Base-by-base conservation (phyloP, 92 coral and sea anemone genomes). In the Umimayanthus chanpuru region DNA sequence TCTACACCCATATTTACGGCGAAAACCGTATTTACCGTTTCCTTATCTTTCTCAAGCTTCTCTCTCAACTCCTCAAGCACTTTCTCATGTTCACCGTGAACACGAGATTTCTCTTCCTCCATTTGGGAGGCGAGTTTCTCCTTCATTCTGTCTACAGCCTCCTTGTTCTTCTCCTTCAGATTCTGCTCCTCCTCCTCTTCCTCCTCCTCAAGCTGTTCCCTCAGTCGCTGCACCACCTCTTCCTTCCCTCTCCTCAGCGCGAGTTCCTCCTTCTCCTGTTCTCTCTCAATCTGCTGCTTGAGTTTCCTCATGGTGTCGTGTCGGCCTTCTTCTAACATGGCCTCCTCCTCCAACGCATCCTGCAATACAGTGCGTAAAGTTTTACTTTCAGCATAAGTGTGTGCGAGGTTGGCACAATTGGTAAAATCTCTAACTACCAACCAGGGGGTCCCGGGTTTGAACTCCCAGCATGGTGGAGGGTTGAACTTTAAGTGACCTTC, bases 291-390 rank as follows among this genome's bases (percentile, higher is more conserved):
- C 85, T 95, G 91, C 11, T 76, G 89, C 43, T 90, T 92, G 39
- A 94, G 81, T 90, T 95, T 97, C 25, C 98, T 91, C 89, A 97
- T 83, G 15, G 98, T 98, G 44, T 97, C 98, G 77, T 94, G 92
- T 44, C 94, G 96, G 39, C 99, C 99, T 74, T 97, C 98, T 55
- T 94, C 96, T 6, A 97, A 91, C 95, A 91, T 94, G 66, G 99
- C 98, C 88, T 97, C 99, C 85, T 97, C 99, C 66, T 97, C 99
- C 68, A 97, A 86, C 4, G 98, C 94, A 47, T 97, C 99, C 77
- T 83, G 68, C n/a, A 61, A 61, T 20, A 12, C 58, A 21, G n/a
- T 11, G 6, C 2, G 38, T 9, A 67, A 18, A 5, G 18, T 67
- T 6, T 16, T 12, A 6, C 28, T 65, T 65, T 6, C 72, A 65